These are phyloP conservation scores for Epinephelus cyanopodus DNA, from an alignment of 2,113 vertebrate species.

Conservation along the genomic window DNA sequence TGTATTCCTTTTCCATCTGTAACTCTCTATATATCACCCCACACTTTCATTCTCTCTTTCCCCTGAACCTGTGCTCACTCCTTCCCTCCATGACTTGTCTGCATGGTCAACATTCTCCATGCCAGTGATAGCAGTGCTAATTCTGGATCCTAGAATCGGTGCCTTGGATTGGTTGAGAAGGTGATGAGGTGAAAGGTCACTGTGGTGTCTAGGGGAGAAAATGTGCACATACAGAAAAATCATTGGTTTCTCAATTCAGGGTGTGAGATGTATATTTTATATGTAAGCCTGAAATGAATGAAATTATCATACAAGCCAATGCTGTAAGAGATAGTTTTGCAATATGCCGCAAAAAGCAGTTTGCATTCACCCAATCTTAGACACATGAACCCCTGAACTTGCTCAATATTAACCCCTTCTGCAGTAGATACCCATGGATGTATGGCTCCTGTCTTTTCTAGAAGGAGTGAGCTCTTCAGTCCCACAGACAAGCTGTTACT, in stretches of 20 bases:
- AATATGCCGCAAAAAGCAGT: neutral
- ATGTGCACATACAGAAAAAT: neutral
- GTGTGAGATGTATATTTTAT: no score
- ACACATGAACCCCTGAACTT: neutral
- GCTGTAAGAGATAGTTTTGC: neutral
- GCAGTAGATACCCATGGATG: neutral
- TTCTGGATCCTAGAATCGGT: conserved; percentile 63
- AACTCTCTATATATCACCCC: neutral
- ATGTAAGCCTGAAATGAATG: no score
- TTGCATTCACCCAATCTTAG: neutral
- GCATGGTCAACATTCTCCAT: conserved; percentile 63
- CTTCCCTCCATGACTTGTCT: conserved; percentile 38
- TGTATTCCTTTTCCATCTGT: neutral
- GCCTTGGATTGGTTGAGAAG: conserved; percentile 50
- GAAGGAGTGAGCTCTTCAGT: neutral
- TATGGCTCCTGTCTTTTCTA: neutral
- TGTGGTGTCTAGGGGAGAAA: conserved; percentile 20
- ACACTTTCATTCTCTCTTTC: neutral
- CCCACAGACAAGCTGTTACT: neutral
- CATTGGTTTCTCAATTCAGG: neutral
- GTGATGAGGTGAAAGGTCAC: conserved; percentile 56
- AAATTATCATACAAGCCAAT: neutral
- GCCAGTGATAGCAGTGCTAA: conserved; percentile 79
- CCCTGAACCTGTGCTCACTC: neutral
- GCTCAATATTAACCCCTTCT: neutral